A percentile compares a stretch with the other conserved stretches of the same genome.
Conservation (phyloP, 2,888 invertebrate genomes). For the Resseliella maxima region DNA sequence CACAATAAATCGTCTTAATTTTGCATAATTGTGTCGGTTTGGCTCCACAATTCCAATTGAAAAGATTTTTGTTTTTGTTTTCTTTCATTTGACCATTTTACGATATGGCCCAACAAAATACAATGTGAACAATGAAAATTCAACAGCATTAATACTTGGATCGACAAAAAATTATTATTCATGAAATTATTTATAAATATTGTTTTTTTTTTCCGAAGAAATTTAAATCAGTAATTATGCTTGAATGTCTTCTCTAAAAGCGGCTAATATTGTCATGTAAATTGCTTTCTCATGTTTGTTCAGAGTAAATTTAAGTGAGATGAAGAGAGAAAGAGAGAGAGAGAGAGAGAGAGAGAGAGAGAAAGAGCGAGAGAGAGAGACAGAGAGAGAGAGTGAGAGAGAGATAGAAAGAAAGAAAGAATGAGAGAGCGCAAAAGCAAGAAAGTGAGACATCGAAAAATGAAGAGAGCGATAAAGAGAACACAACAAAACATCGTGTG, state of each 20-base stretch:
- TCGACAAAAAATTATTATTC: not conserved
- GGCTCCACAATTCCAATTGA: not conserved
- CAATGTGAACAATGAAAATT: too few relatives aligned
- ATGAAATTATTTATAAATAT: not conserved
- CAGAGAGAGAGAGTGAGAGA: not conserved
- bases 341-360: not conserved
- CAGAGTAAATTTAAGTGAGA: not conserved
- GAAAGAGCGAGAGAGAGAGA: not conserved
- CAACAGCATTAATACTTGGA: too few relatives aligned
- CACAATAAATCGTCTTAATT: not conserved
- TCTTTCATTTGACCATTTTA: too few relatives aligned
- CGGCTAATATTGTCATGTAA: conserved; percentile 2
- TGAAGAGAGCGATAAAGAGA: not conserved
- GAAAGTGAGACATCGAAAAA: too few relatives aligned
- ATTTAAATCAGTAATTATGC: not conserved
- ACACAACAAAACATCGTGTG: too few relatives aligned
- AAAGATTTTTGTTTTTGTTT: too few relatives aligned
- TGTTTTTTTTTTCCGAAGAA: not conserved
- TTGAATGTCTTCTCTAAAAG: not conserved
- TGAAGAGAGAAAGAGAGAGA: not conserved
- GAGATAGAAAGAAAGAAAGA: not conserved
- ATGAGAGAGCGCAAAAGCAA: too few relatives aligned
- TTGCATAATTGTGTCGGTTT: not conserved
- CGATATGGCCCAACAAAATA: too few relatives aligned
- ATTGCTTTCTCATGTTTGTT: not conserved